These are phyloP conservation scores for Nymphalis c-album DNA, from an alignment of 2,888 invertebrate genomes.

Conservation along the genomic window DNA sequence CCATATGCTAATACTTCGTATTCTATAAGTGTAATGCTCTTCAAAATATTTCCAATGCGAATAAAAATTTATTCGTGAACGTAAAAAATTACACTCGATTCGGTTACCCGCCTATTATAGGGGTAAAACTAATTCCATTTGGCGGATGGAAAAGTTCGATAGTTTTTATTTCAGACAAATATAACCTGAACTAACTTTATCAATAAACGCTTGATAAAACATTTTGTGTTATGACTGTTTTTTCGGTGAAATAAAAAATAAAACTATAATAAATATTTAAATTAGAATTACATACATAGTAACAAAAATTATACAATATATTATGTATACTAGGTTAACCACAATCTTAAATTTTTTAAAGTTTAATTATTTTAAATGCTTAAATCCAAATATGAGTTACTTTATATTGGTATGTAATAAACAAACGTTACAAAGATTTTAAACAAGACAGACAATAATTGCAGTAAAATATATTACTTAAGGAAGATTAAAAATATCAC, in stretches of 20 bases:
- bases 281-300: too few species aligned
- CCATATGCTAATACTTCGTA: constrained; percentile 1
- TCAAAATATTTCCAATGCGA: constrained; percentile 14
- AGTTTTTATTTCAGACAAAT: not conserved
- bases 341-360: too few species aligned
- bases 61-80: constrained; percentile 19
- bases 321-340: too few species aligned
- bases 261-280: too few species aligned
- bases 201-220: constrained; percentile 2
- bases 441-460: not conserved
- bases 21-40: not conserved
- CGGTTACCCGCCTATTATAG: constrained; percentile 16
- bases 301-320: too few species aligned
- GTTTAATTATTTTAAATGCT: too few species aligned
- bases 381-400: too few species aligned
- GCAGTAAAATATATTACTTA: not conserved
- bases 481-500: constrained; percentile 5
- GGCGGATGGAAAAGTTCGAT: constrained; percentile 12
- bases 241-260: too few species aligned
- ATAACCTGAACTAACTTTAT: constrained; percentile 2
- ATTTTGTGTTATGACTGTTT: not conserved
- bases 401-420: too few species aligned
- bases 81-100: constrained; percentile 17
- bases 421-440: too few species aligned
- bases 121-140: constrained; percentile 21